Base-by-base conservation (phyloP, 2,888 invertebrate genomes). In the Drosophila acutilabella region DNA sequence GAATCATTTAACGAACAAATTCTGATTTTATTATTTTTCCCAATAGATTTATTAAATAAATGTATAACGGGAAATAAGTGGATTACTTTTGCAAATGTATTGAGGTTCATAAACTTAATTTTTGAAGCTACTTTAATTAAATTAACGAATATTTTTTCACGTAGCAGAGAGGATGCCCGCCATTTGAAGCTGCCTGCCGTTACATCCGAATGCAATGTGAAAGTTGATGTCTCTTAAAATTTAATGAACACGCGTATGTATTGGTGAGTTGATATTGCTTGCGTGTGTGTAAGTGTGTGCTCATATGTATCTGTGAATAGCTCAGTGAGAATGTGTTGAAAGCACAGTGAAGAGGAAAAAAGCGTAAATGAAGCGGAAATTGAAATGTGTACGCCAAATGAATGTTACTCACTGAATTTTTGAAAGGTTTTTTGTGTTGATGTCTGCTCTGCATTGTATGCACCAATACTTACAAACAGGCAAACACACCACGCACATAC, bases 341-440 rank as follows among this genome's bases (percentile, higher is more conserved):
- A 56, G 64, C 57, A 66, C 45, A 54, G 33, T 58, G 60, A 67
- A 64, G 64, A 60, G 66, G 53, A 60, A 70, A 62, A 64, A 61
- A 69, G 30, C 70, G 75, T 65, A 78, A 86, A 82, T 82, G 82
- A 83, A 82, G 86, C 86, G 82, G 83, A 82, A 82, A 82, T 86
- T 82, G 78, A 83, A 82, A 86, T 83, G 78, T 78, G 69, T 66
- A 71, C 65, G 44, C 58, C 73, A 71, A 77, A 68, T 74, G 83
- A 70, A 78, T 78, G 71, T 67, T 61, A 54, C 73, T 68, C 57
- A 48, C 77, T 80, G 70, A 62, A 87, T 76, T 77, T 81, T 80
- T 86, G 87, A 81, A 81, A 81, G 80, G 80, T 70, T 81, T 81
- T 87, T 83, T 87, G 73, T 86, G 84, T 81, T 57, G 69, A 80